Base-by-base conservation (phyloP, 2,113 vertebrate species). In the Furnarius figulus region DNA sequence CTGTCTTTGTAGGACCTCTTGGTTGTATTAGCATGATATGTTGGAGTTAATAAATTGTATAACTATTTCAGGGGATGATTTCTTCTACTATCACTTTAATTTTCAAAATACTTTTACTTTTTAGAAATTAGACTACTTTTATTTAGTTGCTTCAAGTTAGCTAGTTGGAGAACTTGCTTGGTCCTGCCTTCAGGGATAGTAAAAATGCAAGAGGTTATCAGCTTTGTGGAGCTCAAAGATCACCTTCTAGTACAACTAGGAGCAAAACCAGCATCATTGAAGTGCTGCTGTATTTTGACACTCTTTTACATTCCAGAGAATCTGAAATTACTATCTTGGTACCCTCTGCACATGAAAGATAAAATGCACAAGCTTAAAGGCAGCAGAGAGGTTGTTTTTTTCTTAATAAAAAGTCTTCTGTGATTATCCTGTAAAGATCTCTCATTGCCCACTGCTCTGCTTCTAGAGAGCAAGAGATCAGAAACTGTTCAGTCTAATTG, bases 401-500 rank as follows among this genome's bases (percentile, higher is more conserved):
- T 35, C 93, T 90, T 95, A 91, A 86, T 75, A 77, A 78, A 89
- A 68, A 91, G 35, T 74, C 47, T 94, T 95, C 71, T 93, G n/a
- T 96, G 88, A 77, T 96, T 94, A 91, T 92, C 66, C 86, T 87
- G 73, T 91, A 74, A 90, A 92, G 79, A 75, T 95, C 97, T 95
- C 74, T 74, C 71, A 39, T 95, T 94, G 87, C 86, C 50, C 70
- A 71, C 59, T 93, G 61, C 59, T 96, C 82, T 95, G 30, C 37
- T 95, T 72, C 55, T 39, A 91, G 94, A 97, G 91, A 95, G 95
- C 95, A 93, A 96, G 92, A 96, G 96, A 94, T 93, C 87, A 95
- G 96, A 97, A 97, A 96, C 86, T 83, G 49, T 55, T 94, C 70
- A 79, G 93, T 95, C 90, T 94, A 97, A 97, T 95, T 95, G 90